Percentiles rank a stretch among this genome's conserved stretches.
Evolutionary conservation across 2,113 vertebrate species (phyloP).

Genomic region (Mormyrus iriodes): DNA sequence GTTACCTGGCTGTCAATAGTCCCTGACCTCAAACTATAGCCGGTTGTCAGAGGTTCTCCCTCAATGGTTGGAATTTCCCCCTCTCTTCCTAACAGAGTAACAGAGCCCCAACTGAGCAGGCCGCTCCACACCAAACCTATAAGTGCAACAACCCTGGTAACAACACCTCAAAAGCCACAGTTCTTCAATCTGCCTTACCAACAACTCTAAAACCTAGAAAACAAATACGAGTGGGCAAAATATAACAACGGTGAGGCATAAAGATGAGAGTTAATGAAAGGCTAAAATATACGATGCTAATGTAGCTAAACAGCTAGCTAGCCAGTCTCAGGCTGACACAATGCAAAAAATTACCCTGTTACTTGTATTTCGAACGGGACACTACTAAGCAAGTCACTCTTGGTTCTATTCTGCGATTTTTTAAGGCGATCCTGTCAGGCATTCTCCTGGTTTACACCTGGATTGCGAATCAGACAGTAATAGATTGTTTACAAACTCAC

Average conservation of each 20-base stretch:
- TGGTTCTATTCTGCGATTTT: neutral
- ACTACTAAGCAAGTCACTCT: constrained; percentile 25
- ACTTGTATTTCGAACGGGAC: constrained; percentile 17
- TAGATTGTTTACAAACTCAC: constrained; percentile 75
- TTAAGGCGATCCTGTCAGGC: neutral
- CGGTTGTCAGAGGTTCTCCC: constrained; percentile 37
- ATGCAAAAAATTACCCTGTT: constrained; percentile 33
- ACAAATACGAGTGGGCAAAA: neutral
- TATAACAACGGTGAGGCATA: neutral
- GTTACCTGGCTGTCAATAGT: constrained; percentile 46
- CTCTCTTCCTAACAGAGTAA: neutral
- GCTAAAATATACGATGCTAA: neutral
- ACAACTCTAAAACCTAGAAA: neutral
- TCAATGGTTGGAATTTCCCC: constrained; percentile 51
- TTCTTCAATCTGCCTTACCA: neutral
- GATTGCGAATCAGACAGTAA: constrained; percentile 38
- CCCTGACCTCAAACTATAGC: constrained; percentile 31
- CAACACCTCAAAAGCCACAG: neutral
- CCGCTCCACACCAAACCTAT: constrained; percentile 27
- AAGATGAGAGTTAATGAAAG: neutral
- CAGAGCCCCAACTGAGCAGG: constrained; percentile 37
- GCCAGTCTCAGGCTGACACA: neutral
- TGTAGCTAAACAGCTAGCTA: constrained; percentile 4
- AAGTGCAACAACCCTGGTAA: constrained; percentile 8
- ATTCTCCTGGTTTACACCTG: constrained; percentile 15